Evolutionary conservation across 2,888 invertebrate genomes (phyloP).

Genomic region (Tolmerus cingulatus): DNA sequence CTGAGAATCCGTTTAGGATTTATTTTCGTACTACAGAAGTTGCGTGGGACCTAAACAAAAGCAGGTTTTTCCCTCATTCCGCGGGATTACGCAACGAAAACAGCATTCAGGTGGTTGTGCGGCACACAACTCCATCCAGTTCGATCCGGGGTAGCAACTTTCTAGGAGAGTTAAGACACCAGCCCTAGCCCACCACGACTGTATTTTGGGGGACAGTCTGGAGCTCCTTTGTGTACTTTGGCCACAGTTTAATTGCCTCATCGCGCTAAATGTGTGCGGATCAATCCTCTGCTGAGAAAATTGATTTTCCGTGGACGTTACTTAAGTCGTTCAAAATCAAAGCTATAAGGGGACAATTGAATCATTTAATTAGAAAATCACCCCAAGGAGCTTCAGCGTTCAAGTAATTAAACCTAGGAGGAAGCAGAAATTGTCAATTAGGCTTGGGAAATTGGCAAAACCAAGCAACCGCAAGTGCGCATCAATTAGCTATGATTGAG

Average conservation of each 20-base stretch:
- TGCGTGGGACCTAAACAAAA: conserved; percentile 37
- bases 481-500: not conserved
- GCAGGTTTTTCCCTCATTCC: conserved; percentile 5
- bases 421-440: conserved; percentile 29
- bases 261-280: not conserved
- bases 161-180: not conserved
- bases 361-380: conserved; percentile 19
- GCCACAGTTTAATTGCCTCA: not conserved
- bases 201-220: not conserved
- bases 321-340: not conserved
- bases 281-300: conserved; percentile 8
- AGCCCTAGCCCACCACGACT: not conserved
- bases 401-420: not conserved
- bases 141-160: not conserved
- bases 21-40: conserved; percentile 6
- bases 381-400: not conserved
- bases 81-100: conserved; percentile 7
- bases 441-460: conserved; percentile 18
- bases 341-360: not conserved
- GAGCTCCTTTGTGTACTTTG: not conserved
- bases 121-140: not conserved
- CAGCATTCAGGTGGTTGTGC: conserved; percentile 4
- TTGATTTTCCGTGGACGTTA: conserved; percentile 25
- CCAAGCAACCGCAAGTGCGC: not conserved
- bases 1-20: not conserved